Evolutionary conservation across 2,113 vertebrate genomes (phyloP), one percentile per base, ranked within the genome.

Genomic region (Heterotis niloticus): DNA sequence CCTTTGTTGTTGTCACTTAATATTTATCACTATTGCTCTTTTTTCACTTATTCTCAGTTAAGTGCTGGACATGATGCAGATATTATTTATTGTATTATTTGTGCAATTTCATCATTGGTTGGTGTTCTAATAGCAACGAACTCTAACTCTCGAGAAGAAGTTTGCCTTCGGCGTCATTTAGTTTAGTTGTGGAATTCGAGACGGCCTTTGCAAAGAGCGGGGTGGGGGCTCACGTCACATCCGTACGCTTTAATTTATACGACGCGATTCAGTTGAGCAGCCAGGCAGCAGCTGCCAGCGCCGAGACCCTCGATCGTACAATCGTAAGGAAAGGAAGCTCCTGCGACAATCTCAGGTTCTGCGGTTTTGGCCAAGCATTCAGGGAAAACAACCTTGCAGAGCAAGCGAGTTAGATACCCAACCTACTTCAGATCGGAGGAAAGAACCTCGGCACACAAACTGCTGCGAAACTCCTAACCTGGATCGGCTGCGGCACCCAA

Each of bases 341-440:
- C 73, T 23, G 78, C 34, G n/a, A 20, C 5, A n/a, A 44, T 64
- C 69, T 79, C 78, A 79, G 78, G 78, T 74, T 23, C 56, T 65
- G 73, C 20, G 24, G 59, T 26, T 72, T 18, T 72, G 24, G 44
- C 17, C 14, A 60, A 28, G 60, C 73, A 60, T 75, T 75, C 73
- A 75, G 73, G 73, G 56, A 75, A 54, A 28, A 16, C 52, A n/a
- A n/a, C n/a, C n/a, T n/a, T n/a, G n/a, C n/a, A n/a, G n/a, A n/a
- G n/a, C n/a, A n/a, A n/a, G n/a, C n/a, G n/a, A n/a, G n/a, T n/a
- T n/a, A n/a, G n/a, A n/a, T n/a, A n/a, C n/a, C n/a, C n/a, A n/a
- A n/a, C n/a, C n/a, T n/a, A n/a, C n/a, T n/a, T n/a, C n/a, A n/a
- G n/a, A n/a, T n/a, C n/a, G n/a, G n/a, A n/a, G n/a, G n/a, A 44